Percentiles rank a stretch among this genome's conserved stretches.
Conservation (phyloP, 2,888 invertebrate genomes). For the Adelognathus sp. region DNA sequence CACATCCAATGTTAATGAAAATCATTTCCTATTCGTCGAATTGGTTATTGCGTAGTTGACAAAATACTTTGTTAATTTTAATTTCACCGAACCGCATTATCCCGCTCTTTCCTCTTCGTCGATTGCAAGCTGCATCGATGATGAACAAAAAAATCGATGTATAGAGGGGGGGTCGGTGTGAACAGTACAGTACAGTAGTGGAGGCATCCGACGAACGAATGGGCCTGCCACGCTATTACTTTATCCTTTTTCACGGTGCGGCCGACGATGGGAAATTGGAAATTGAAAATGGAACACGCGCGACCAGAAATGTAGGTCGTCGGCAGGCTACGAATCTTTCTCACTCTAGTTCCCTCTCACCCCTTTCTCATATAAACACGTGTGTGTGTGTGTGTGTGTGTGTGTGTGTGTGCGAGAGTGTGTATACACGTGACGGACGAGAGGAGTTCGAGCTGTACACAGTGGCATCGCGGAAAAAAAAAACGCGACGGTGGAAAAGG, state of each 20-base stretch:
- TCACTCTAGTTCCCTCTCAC: slow-evolving; percentile 5
- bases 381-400: slow-evolving; percentile 6
- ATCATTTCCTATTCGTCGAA: too few species aligned
- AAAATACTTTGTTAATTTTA: neutral
- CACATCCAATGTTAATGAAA: too few species aligned
- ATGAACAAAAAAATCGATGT: slow-evolving; percentile 52
- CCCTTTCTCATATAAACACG: neutral
- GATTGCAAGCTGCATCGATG: slow-evolving; percentile 16
- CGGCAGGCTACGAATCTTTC: slow-evolving; percentile 46
- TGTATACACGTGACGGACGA: neutral
- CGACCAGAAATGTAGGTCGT: slow-evolving; percentile 56
- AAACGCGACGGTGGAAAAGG: slow-evolving; percentile 35
- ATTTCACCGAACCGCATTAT: neutral
- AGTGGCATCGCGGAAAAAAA: neutral
- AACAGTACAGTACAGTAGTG: slow-evolving; percentile 1
- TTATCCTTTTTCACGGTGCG: slow-evolving; percentile 56
- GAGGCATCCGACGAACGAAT: slow-evolving; percentile 36
- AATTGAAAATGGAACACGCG: slow-evolving; percentile 64
- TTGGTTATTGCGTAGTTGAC: neutral
- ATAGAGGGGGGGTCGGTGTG: neutral
- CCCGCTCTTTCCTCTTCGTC: neutral
- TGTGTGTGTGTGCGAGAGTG: too few species aligned
- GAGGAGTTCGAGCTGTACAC: neutral
- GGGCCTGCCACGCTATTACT: slow-evolving; percentile 52
- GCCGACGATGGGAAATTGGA: slow-evolving; percentile 62